phyloP scores from a whole-genome alignment of 2,888 invertebrate species.

The Agrenia bidenticulata region DNA sequence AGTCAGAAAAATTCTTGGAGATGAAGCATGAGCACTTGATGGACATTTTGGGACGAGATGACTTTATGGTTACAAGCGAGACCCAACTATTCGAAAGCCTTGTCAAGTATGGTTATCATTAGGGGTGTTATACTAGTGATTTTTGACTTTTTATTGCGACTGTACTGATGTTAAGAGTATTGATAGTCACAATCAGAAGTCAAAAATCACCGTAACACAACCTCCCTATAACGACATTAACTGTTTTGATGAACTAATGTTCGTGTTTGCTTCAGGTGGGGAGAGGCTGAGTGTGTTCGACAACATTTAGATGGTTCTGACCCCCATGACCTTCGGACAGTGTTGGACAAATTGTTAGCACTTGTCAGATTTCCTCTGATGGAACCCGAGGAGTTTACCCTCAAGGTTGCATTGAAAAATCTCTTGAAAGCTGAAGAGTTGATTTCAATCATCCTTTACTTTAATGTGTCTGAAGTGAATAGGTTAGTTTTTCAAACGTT shows the following conservation, averaged over 20 bases:
- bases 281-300: not conserved
- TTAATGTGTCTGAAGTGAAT: not conserved
- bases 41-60: too few relatives aligned
- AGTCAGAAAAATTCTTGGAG: too few relatives aligned
- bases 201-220: too few relatives aligned
- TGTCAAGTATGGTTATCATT: not conserved
- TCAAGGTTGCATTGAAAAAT: not conserved
- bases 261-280: not conserved
- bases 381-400: not conserved
- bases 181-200: too few relatives aligned
- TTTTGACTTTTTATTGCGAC: too few relatives aligned
- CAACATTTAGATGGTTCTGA: not conserved
- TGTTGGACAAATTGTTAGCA: not conserved
- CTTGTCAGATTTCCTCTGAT: not conserved
- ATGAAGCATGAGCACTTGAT: too few relatives aligned
- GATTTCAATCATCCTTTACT: not conserved
- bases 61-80: not conserved
- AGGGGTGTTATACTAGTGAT: too few relatives aligned
- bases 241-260: too few relatives aligned
- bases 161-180: too few relatives aligned
- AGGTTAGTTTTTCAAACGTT: not conserved
- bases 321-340: not conserved
- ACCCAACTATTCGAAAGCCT: not conserved
- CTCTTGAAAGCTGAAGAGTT: not conserved
- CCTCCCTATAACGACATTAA: too few relatives aligned